These are phyloP conservation scores for Drosophila limbata DNA, from an alignment of 2,888 invertebrate species.

Conservation along the genomic window DNA sequence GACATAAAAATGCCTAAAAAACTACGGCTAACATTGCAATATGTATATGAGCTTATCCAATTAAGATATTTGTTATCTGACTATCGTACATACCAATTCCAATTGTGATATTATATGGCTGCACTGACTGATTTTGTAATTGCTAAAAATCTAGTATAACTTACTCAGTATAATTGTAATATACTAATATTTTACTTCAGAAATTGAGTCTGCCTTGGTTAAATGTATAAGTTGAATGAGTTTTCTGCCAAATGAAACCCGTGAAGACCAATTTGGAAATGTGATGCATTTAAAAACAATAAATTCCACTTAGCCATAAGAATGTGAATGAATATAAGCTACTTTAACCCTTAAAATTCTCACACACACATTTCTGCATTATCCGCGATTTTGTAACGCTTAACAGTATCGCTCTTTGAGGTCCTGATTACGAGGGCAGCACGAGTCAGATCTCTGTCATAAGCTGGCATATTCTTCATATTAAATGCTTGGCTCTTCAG, in stretches of 20 bases:
- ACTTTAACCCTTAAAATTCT: neutral
- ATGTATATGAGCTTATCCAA: too few species aligned
- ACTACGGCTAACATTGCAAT: neutral
- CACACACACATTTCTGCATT: neutral
- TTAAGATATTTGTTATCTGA: too few species aligned
- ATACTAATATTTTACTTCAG: too few species aligned
- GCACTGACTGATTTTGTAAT: too few species aligned
- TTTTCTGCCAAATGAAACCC: too few species aligned
- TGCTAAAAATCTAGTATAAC: too few species aligned
- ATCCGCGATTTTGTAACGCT: neutral
- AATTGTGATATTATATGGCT: too few species aligned
- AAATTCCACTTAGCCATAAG: neutral
- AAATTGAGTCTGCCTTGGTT: too few species aligned
- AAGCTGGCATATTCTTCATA: slow-evolving; percentile 61
- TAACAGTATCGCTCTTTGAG: neutral
- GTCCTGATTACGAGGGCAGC: neutral
- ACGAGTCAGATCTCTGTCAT: slow-evolving; percentile 34
- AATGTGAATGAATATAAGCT: neutral
- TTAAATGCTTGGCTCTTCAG: slow-evolving; percentile 60
- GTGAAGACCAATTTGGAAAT: neutral
- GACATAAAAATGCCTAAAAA: neutral
- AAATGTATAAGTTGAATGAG: too few species aligned
- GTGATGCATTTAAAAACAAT: neutral
- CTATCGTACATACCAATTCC: too few species aligned
- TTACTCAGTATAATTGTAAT: too few species aligned